A percentile compares a stretch with the other conserved stretches of the same genome.
Conservation (phyloP, 2,797 vertebrate genomes). For the Channa striata region DNA sequence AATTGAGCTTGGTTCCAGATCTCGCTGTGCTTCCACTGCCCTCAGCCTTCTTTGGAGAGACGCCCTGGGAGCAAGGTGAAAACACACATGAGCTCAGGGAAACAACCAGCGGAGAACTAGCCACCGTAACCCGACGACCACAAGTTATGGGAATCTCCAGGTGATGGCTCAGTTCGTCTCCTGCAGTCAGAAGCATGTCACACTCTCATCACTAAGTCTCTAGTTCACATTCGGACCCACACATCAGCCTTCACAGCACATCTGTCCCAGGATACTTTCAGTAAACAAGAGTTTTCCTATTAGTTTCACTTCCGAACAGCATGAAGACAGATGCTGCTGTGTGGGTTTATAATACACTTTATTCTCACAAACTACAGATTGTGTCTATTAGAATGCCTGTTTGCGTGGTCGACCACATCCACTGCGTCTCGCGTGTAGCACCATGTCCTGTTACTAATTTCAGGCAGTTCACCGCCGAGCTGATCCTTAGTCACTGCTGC, state of each 20-base stretch:
- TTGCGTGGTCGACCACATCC: neutral
- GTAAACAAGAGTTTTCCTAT: neutral
- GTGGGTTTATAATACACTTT: neutral
- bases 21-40: too few species aligned
- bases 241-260: conserved; percentile 25
- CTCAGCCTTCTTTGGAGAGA: too few species aligned
- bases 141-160: too few species aligned
- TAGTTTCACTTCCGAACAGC: neutral
- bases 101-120: too few species aligned
- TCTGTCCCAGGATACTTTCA: conserved; percentile 10
- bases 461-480: neutral
- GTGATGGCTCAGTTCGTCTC: too few species aligned
- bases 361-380: neutral
- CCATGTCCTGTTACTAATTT: conserved; percentile 33
- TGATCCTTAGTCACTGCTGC: conserved; percentile 40
- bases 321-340: neutral
- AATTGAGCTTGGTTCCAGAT: too few species aligned
- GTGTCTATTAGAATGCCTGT: neutral
- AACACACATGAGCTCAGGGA: too few species aligned
- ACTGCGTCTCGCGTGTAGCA: conserved; percentile 10
- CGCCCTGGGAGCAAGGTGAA: too few species aligned
- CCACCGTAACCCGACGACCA: too few species aligned
- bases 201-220: neutral
- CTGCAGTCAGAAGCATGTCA: too few species aligned
- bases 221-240: neutral